Evolutionary conservation across 2,797 vertebrate genomes (phyloP), one percentile per base, ranked within the genome.

Genomic region (Antennarius maculatus): DNA sequence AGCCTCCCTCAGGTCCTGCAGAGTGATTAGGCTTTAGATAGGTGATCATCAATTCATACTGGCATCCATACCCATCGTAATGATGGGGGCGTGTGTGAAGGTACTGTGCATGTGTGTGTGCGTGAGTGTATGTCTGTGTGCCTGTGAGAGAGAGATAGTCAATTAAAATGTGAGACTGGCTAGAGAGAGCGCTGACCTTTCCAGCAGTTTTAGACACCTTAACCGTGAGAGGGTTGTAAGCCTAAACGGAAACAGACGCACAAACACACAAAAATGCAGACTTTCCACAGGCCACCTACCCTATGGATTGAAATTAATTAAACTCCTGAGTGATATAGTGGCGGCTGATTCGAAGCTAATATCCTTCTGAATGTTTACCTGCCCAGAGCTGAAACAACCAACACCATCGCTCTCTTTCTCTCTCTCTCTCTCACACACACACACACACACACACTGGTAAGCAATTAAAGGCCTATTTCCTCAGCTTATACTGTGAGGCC

Each of bases 161-260:
- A 93, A 93, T 94, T 94, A 93, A 93, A 93, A 92, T 84, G 87
- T 89, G 86, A 91, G 89, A 66, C 87, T 73, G 86, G 87, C 88
- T 92, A 92, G 92, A 92, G 88, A 93, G 89, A 91, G 88, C 85
- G 86, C 82, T 94, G 92, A 94, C 92, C 92, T 93, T 93, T 94
- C 85, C 87, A 92, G 88, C 83, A 80, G 84, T 91, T 92, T 89
- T 90, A 88, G 84, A 89, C 76, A 77, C 68, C 79, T 81, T 81
- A 81, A 82, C 85, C 57, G 79, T 90, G 85, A 89, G 88, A 78
- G 86, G 84, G 83, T 90, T 92, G 86, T 88, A 82, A 82, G 68
- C 66, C 47, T 84, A 89, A 91, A 90, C 85, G 76, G 83, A 87
- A 80, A 80, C 65, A 76, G 62, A 83, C 80, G 80, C 67, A 79